Conservation (phyloP, 2,113 vertebrate species). For the Hippocampus mohnikei region DNA sequence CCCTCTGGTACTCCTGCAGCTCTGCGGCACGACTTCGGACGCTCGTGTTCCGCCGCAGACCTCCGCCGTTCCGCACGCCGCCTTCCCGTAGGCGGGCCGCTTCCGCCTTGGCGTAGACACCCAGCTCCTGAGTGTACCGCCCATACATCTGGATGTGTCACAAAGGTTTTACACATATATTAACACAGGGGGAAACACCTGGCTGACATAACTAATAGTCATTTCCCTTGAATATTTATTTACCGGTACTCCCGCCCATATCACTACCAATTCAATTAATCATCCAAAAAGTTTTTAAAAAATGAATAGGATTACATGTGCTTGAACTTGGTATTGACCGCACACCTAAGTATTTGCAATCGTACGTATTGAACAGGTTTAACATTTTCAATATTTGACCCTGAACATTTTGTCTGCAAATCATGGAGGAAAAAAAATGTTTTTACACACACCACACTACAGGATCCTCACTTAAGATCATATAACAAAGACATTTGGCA, state of each 20-base stretch:
- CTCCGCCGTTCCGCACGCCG: slow-evolving; percentile 78
- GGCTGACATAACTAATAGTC: neutral
- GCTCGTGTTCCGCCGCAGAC: slow-evolving; percentile 67
- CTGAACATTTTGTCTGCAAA: too few relatives aligned
- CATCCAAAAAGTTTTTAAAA: too few relatives aligned
- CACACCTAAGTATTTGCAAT: neutral
- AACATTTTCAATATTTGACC: neutral
- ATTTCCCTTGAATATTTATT: neutral
- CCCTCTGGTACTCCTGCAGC: slow-evolving; percentile 84
- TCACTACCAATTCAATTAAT: too few relatives aligned
- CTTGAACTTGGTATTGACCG: too few relatives aligned
- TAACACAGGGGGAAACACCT: neutral
- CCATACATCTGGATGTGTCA: slow-evolving; percentile 86
- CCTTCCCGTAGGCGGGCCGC: slow-evolving; percentile 88
- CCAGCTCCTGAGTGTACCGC: slow-evolving; percentile 93
- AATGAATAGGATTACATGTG: too few relatives aligned
- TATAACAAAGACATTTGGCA: too few relatives aligned
- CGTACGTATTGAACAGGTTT: neutral
- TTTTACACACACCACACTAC: too few relatives aligned
- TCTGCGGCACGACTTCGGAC: slow-evolving; percentile 72
- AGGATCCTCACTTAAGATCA: too few relatives aligned
- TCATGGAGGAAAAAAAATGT: too few relatives aligned
- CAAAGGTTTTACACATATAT: slow-evolving; percentile 4
- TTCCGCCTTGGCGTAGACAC: slow-evolving; percentile 92
- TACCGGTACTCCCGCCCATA: too few relatives aligned